Evolutionary conservation across 1,140 invertebrate genomes (phyloP).

Genomic region (Colletes latitarsis): DNA sequence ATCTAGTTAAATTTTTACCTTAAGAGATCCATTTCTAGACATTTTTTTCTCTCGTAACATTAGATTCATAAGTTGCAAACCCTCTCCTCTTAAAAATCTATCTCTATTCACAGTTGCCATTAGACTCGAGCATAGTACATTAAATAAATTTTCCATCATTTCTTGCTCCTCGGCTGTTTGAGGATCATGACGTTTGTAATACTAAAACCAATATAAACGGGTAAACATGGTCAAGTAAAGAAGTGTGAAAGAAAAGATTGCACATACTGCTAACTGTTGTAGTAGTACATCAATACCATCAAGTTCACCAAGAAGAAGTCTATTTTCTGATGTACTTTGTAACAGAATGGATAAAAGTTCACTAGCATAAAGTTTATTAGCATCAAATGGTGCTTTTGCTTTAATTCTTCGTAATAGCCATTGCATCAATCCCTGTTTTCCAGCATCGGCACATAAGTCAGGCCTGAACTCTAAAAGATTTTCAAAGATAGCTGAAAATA

Average conservation of each 20-base stretch:
- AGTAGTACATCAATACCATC: conserved; percentile 98
- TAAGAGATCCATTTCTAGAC: conserved; percentile 97
- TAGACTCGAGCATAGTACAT: conserved; percentile 96
- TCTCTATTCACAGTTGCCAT: conserved; percentile 94
- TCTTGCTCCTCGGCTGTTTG: conserved; percentile 95
- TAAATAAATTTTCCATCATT: conserved; percentile 99
- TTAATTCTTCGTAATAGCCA: conserved; percentile 96
- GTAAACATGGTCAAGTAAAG: conserved; percentile 5
- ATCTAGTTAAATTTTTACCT: conserved; percentile 81
- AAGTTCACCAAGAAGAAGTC: conserved; percentile 91
- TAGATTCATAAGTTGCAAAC: conserved; percentile 96
- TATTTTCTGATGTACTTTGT: conserved; percentile 93
- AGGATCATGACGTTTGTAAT: conserved; percentile 97
- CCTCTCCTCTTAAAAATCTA: conserved; percentile 96
- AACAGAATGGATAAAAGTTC: conserved; percentile 98
- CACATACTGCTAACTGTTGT: conserved; percentile 94
- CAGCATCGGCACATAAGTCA: conserved; percentile 91
- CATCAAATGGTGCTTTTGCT: conserved; percentile 94
- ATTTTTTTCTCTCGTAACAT: conserved; percentile 99
- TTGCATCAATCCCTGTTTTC: conserved; percentile 93
- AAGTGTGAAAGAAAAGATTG: conserved; percentile 40
- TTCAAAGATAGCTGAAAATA: conserved; percentile 89
- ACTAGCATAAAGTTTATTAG: conserved; percentile 97
- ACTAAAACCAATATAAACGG: conserved; percentile 81
- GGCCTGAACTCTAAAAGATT: conserved; percentile 95